Conservation (phyloP, 2,797 vertebrate species). For the Parambassis ranga region DNA sequence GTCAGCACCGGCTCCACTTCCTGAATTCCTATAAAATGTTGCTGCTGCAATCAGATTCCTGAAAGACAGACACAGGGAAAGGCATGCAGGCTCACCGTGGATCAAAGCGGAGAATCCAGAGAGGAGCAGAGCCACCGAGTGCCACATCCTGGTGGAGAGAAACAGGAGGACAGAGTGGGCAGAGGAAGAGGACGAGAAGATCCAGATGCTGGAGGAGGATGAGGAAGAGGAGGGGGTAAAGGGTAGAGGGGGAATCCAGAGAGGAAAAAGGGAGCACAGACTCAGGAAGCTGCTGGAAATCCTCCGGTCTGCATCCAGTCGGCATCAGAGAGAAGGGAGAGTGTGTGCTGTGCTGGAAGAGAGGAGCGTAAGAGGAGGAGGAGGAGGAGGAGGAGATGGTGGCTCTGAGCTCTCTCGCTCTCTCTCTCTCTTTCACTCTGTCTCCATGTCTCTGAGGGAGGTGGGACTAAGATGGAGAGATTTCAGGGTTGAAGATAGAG, state of each 20-base stretch:
- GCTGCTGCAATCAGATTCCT: constrained; percentile 39
- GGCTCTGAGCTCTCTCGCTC: constrained; percentile 34
- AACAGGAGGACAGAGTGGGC: constrained; percentile 46
- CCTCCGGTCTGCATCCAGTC: constrained; percentile 69
- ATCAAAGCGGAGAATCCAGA: constrained; percentile 80
- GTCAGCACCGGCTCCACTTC: background rate
- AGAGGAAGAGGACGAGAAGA: constrained; percentile 48
- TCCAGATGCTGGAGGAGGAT: constrained; percentile 32
- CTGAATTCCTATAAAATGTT: constrained; percentile 5
- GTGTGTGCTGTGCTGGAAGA: constrained; percentile 49
- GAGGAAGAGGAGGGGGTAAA: constrained; percentile 17
- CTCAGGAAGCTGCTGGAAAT: constrained; percentile 62
- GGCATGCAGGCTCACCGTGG: constrained; percentile 73
- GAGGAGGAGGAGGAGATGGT: constrained; percentile 50
- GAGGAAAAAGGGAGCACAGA: constrained; percentile 40
- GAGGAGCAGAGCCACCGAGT: constrained; percentile 77
- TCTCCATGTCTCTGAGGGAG: constrained; percentile 33
- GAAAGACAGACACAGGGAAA: constrained; percentile 26
- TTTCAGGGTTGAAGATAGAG: constrained; percentile 22
- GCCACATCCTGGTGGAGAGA: constrained; percentile 79
- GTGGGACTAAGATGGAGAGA: constrained; percentile 68
- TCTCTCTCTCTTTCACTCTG: constrained; percentile 9
- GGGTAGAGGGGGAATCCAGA: constrained; percentile 1
- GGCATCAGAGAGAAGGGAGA: constrained; percentile 64
- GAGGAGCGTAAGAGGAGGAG: constrained; percentile 11